Percentiles rank a stretch among this genome's conserved stretches.
These are phyloP conservation scores for Xiphophorus couchianus DNA, from an alignment of 2,113 vertebrate species.

Conservation along the genomic window DNA sequence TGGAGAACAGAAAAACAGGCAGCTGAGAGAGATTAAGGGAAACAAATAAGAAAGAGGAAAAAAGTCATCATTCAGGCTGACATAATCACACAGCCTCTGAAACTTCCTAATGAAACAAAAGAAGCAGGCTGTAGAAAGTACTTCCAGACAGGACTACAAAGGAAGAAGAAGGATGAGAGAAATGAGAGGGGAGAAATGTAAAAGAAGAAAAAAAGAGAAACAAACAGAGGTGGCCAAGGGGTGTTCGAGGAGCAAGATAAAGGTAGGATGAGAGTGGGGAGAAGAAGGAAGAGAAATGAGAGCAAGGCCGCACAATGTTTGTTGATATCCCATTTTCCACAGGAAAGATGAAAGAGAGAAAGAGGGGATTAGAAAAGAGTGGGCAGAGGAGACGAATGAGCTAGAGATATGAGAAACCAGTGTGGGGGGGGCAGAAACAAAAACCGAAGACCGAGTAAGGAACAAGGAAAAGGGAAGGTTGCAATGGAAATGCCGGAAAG, in stretches of 20 bases:
- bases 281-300: conserved; percentile 44
- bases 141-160: conserved; percentile 15
- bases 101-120: conserved; percentile 41
- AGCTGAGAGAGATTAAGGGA: conserved; percentile 29
- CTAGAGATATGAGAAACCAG: conserved; percentile 43
- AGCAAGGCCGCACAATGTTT: conserved; percentile 60
- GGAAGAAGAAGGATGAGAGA: conserved; percentile 21
- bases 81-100: conserved; percentile 31
- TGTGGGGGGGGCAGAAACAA: conserved; percentile 1
- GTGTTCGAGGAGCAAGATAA: conserved; percentile 17
- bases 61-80: conserved; percentile 45
- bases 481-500: conserved; percentile 13
- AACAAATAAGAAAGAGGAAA: conserved; percentile 10
- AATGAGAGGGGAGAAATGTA: conserved; percentile 14
- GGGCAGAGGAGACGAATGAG: conserved; percentile 62
- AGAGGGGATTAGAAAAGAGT: conserved; percentile 66
- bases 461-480: conserved; percentile 23
- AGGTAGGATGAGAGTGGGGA: conserved; percentile 22
- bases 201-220: background rate
- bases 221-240: conserved; percentile 17
- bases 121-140: conserved; percentile 28
- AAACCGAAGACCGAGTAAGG: conserved; percentile 15
- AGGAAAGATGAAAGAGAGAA: conserved; percentile 70
- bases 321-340: conserved; percentile 73
- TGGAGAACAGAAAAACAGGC: conserved; percentile 16